A percentile compares a stretch with the other conserved stretches of the same genome.
phyloP scores from a whole-genome alignment of 1,140 invertebrate genomes.

The Kradibia gibbosae region DNA sequence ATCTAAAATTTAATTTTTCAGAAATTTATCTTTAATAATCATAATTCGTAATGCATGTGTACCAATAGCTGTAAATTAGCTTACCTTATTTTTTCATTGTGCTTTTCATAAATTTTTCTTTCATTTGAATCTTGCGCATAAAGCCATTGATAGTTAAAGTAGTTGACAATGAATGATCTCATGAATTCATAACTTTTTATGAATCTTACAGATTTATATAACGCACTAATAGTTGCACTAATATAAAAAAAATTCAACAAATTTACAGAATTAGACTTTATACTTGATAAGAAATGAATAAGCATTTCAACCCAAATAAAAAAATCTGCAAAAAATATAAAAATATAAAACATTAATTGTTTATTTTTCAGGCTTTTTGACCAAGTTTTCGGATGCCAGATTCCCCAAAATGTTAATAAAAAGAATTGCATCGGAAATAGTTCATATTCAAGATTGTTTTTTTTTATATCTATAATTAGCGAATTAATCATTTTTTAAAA shows the following conservation, averaged over 20 bases:
- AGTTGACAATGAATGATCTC: slow-evolving; percentile 4
- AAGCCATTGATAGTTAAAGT: slow-evolving; percentile 9
- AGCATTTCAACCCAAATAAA: slow-evolving; percentile 24
- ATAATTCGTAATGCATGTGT: too few species aligned
- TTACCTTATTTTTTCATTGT: slow-evolving; percentile 13
- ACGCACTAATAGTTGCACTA: slow-evolving; percentile 27
- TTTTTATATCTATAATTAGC: not conserved
- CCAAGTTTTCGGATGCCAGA: slow-evolving; percentile 30
- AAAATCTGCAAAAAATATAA: slow-evolving; percentile 9
- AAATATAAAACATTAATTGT: slow-evolving; percentile 2
- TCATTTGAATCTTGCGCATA: not conserved
- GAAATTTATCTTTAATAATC: too few species aligned
- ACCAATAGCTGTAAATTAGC: too few species aligned
- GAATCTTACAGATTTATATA: slow-evolving; percentile 32
- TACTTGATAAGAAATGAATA: slow-evolving; percentile 16
- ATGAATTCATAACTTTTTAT: slow-evolving; percentile 3
- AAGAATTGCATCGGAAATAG: slow-evolving; percentile 37
- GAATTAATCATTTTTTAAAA: too few species aligned
- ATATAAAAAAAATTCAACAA: slow-evolving; percentile 30
- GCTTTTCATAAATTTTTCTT: not conserved
- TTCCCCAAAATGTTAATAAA: slow-evolving; percentile 38
- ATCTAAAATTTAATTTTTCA: too few species aligned
- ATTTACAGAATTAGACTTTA: slow-evolving; percentile 1
- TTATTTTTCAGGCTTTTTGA: not conserved
- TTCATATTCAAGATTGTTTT: slow-evolving; percentile 33